These are phyloP conservation scores for Sebastiscus albofasciatus DNA, from an alignment of 2,797 vertebrate species.

Conservation along the genomic window DNA sequence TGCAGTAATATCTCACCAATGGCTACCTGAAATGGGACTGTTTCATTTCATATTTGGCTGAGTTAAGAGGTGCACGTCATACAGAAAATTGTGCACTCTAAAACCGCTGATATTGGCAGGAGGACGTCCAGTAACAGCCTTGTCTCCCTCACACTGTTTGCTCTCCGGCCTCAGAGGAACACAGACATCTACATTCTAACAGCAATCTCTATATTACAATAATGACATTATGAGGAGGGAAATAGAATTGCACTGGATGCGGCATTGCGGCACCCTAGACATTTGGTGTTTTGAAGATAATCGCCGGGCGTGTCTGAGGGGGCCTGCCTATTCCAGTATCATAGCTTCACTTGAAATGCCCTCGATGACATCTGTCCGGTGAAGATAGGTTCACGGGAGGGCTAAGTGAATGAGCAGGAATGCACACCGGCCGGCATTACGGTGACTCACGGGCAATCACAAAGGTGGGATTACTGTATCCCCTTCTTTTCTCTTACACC, in stretches of 20 bases:
- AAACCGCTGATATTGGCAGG: neutral
- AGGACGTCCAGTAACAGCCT: neutral
- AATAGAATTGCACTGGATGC: constrained; percentile 25
- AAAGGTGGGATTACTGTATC: constrained; percentile 41
- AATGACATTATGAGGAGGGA: constrained; percentile 7
- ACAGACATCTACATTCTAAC: constrained; percentile 10
- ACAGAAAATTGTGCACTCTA: constrained; percentile 1
- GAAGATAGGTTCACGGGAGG: constrained; percentile 34
- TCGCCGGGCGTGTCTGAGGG: neutral
- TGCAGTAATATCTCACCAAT: constrained; percentile 8
- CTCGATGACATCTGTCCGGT: constrained; percentile 38
- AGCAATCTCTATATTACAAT: constrained; percentile 18
- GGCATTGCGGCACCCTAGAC: constrained; percentile 5
- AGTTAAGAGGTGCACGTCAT: constrained; percentile 21
- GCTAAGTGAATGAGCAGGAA: constrained; percentile 25
- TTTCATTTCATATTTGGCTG: constrained; percentile 42
- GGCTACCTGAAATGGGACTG: constrained; percentile 16
- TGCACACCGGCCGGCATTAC: neutral
- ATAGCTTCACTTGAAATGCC: constrained; percentile 34
- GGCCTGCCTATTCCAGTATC: constrained; percentile 25
- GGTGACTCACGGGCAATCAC: constrained; percentile 33
- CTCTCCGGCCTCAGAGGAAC: constrained; percentile 3
- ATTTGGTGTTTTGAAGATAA: constrained; percentile 63
- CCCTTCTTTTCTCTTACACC: constrained; percentile 10
- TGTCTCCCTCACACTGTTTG: neutral